Evolutionary conservation across 1,140 invertebrate species (phyloP), one percentile per base, ranked within the genome.

Genomic region (Apis dorsata): DNA sequence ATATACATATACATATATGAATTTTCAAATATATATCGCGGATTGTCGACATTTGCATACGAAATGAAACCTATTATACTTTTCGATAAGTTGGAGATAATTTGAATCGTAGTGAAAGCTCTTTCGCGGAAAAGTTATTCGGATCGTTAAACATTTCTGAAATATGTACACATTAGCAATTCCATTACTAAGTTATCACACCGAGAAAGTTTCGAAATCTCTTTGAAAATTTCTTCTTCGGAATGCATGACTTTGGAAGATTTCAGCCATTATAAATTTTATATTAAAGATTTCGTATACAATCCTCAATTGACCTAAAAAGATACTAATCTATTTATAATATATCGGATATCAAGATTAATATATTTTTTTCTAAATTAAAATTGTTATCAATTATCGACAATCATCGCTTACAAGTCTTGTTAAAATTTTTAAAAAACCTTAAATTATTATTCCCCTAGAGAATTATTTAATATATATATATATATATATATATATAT

Each of bases 1-100:
- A 75, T 4, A 21, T 44, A 44, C 34, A 75, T 15, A 24, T 24
- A 10, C 49, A 28, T 24, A 15, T 24, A 72, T 9, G 57, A 17
- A 59, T 19, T 49, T 62, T 24, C 21, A 49, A 13, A 7, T 49
- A 19, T 63, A 7, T 49, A 19, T 63, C 4, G 21, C 21, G n/a
- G 10, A 15, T 7, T 62, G 59, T 15, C n/a, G 21, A n/a, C 1
- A 63, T 75, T 75, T 75, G 44, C 73, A 63, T 63, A 51, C n/a
- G 44, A 62, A 75, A 62, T 51, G 59, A 75, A 75, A 62, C 59
- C 7, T 24, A 62, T 75, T 75, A 62, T 75, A 34, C 59, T 24
- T 49, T 24, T 49, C 44, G 73, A 51, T 63, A 75, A 75, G 73
- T 75, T 63, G 4, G 19, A n/a, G 19, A 75, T 75, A 75, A 75